Evolutionary conservation across 2,888 invertebrate genomes (phyloP).

Genomic region (Unio delphinus): DNA sequence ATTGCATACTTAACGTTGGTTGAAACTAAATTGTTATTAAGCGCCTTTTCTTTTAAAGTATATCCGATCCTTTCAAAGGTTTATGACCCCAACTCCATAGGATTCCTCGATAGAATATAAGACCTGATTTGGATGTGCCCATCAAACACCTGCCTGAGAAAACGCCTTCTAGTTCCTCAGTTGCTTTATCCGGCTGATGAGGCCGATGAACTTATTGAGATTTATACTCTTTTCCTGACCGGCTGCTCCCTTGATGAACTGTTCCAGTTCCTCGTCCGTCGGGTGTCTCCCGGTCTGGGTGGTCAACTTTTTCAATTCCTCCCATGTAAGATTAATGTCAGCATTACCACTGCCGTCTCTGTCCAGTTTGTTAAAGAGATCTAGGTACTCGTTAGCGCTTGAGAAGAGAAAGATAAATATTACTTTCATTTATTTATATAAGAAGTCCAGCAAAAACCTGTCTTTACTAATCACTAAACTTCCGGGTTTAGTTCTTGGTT

Average conservation of each 20-base stretch:
- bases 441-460: not conserved
- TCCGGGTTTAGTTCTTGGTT: too few species aligned
- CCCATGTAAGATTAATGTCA: slow-evolving; percentile 31
- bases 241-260: slow-evolving; percentile 43
- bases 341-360: slow-evolving; percentile 26
- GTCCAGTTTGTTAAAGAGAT: slow-evolving; percentile 31
- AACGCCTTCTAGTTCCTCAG: slow-evolving; percentile 6
- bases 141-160: not conserved
- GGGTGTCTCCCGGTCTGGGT: slow-evolving; percentile 25
- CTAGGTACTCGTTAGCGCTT: slow-evolving; percentile 37
- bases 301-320: slow-evolving; percentile 25
- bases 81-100: too few species aligned
- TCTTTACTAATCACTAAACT: too few species aligned
- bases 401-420: too few species aligned
- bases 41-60: too few species aligned
- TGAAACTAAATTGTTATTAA: too few species aligned
- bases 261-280: slow-evolving; percentile 37
- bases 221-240: slow-evolving; percentile 52
- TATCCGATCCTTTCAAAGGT: too few species aligned
- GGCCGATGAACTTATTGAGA: slow-evolving; percentile 52
- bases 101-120: too few species aligned
- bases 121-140: too few species aligned
- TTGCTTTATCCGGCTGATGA: slow-evolving; percentile 50
- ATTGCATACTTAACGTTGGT: too few species aligned
- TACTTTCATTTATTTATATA: too few species aligned